Percentiles rank a stretch among this genome's conserved stretches.
phyloP scores from a whole-genome alignment of 2,888 invertebrate genomes.

The Spodoptera picta region DNA sequence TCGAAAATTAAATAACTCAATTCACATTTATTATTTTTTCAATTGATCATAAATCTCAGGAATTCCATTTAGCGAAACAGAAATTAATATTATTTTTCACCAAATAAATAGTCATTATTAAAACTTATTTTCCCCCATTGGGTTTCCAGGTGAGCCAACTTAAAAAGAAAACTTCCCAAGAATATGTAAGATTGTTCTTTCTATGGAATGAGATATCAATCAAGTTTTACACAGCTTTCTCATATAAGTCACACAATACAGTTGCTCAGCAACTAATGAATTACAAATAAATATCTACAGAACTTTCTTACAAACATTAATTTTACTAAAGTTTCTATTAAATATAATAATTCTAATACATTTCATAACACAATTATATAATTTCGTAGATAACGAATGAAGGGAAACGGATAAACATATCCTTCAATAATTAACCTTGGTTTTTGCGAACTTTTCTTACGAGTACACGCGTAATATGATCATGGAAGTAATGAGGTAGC shows the following conservation, averaged over 20 bases:
- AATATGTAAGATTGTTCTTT: slow-evolving; percentile 9
- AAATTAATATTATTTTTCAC: no score
- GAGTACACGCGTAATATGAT: slow-evolving; percentile 22
- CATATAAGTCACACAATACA: slow-evolving; percentile 8
- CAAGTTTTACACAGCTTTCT: slow-evolving; percentile 36
- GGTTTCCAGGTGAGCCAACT: background rate
- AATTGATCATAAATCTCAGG: no score
- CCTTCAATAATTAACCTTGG: slow-evolving; percentile 22
- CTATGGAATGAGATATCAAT: slow-evolving; percentile 15
- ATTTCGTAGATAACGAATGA: slow-evolving; percentile 5
- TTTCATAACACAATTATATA: no score
- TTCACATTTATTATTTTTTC: no score
- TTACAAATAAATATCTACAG: slow-evolving; percentile 8
- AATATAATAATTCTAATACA: no score
- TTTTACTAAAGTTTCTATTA: background rate
- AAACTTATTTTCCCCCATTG: no score
- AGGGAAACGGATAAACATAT: slow-evolving; percentile 3
- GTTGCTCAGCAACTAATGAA: slow-evolving; percentile 10
- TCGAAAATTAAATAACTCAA: no score
- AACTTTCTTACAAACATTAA: slow-evolving; percentile 6
- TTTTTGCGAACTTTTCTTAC: slow-evolving; percentile 11
- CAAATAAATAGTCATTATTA: no score
- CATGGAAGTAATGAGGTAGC: slow-evolving; percentile 36
- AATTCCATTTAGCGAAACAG: no score
- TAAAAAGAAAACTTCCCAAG: slow-evolving; percentile 19